Evolutionary conservation across 2,888 invertebrate genomes (phyloP).

Genomic region (Reticulitermes lucifugus): DNA sequence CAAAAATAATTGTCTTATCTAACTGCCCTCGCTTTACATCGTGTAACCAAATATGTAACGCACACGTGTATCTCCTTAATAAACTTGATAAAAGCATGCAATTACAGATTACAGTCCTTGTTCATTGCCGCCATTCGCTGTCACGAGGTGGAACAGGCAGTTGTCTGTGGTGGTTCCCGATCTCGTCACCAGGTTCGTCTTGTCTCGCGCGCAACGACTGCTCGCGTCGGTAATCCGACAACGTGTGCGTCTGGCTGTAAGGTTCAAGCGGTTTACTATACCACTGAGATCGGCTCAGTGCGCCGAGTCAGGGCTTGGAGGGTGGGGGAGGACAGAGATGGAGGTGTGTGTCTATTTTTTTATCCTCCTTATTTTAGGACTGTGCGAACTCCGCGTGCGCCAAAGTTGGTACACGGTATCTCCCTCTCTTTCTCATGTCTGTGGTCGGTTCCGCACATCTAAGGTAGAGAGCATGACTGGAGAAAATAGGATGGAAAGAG

Average conservation of each 20-base stretch:
- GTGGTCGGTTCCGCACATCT: conserved; percentile 12
- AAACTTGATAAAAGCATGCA: too few relatives aligned
- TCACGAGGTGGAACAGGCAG: neutral
- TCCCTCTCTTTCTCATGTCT: neutral
- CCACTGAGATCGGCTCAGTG: neutral
- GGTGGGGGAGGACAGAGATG: neutral
- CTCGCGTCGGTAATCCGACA: conserved; percentile 48
- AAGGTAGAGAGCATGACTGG: conserved; percentile 1
- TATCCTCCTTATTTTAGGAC: conserved; percentile 32
- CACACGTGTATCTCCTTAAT: too few relatives aligned
- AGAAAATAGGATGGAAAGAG: neutral
- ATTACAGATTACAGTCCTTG: too few relatives aligned
- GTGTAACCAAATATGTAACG: too few relatives aligned
- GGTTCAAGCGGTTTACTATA: conserved; percentile 32
- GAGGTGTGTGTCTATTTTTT: conserved; percentile 27
- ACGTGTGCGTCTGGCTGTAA: conserved; percentile 41
- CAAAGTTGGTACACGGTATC: conserved; percentile 9
- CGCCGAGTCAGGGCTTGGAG: neutral
- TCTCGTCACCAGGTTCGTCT: conserved; percentile 7
- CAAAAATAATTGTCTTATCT: too few relatives aligned
- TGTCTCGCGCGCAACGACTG: neutral
- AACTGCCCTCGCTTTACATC: too few relatives aligned
- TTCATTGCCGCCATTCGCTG: too few relatives aligned
- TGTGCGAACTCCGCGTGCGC: conserved; percentile 18
- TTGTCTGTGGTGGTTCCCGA: neutral